Conservation (phyloP, 1,140 invertebrate genomes). For the Ridgeia piscesae region DNA sequence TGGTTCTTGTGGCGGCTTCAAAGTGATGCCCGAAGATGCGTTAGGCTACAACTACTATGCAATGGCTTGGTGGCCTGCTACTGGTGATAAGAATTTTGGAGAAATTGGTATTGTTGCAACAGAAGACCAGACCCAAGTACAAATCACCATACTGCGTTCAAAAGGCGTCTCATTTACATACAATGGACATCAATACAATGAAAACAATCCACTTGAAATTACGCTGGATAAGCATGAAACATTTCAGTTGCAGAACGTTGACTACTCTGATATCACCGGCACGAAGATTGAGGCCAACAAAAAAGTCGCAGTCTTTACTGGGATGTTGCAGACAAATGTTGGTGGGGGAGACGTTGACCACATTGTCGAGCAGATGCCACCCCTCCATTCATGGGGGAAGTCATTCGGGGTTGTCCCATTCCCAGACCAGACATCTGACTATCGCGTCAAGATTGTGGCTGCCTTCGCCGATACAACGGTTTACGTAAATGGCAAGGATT, state of each 20-base stretch:
- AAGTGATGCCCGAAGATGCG: neutral
- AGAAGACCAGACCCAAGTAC: neutral
- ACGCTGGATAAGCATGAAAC: conserved; percentile 33
- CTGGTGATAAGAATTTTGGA: neutral
- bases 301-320: conserved; percentile 38
- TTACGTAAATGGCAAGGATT: neutral
- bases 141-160: neutral
- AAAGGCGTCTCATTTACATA: neutral
- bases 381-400: conserved; percentile 43
- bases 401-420: conserved; percentile 37
- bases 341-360: conserved; percentile 33
- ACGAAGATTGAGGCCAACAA: conserved; percentile 38
- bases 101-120: conserved; percentile 13
- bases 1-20: conserved; percentile 2
- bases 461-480: neutral
- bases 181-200: neutral
- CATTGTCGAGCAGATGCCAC: conserved; percentile 40
- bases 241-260: conserved; percentile 24
- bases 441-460: conserved; percentile 37
- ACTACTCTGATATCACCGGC: conserved; percentile 40
- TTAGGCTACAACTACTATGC: conserved; percentile 16
- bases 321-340: conserved; percentile 33
- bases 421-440: conserved; percentile 35
- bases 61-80: conserved; percentile 6
- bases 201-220: conserved; percentile 17